These are phyloP conservation scores for Alexandromys fortis DNA, from an alignment of 2,113 vertebrate genomes.

Conservation along the genomic window DNA sequence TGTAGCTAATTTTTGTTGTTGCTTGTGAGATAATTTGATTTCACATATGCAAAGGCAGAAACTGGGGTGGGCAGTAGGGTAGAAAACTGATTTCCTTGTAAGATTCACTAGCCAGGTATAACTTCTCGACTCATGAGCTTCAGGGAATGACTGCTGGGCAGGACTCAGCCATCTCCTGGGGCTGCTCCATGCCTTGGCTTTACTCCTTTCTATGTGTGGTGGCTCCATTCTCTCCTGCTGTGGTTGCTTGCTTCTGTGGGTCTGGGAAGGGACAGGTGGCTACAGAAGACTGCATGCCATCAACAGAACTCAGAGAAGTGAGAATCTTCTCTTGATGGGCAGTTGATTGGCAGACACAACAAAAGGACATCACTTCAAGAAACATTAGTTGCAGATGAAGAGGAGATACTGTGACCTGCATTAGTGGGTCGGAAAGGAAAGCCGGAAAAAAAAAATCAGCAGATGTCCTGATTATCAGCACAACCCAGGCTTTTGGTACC, in stretches of 20 bases:
- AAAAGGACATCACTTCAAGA: not conserved
- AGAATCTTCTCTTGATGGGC: not conserved
- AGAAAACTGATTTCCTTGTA: not conserved
- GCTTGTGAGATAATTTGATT: not conserved
- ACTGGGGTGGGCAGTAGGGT: not conserved
- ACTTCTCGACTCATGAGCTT: not conserved
- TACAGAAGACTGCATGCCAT: not conserved
- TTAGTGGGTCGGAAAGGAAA: not conserved
- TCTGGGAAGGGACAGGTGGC: not conserved
- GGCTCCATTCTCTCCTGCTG: not conserved
- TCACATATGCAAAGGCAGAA: slow-evolving; percentile 6
- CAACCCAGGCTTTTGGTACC: not conserved
- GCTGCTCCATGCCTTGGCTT: not conserved
- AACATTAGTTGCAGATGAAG: not conserved
- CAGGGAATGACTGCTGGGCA: not conserved
- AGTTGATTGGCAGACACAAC: not conserved
- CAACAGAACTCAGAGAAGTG: not conserved
- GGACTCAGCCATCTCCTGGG: not conserved
- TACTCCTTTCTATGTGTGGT: not conserved
- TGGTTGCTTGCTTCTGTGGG: not conserved
- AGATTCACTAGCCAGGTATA: not conserved
- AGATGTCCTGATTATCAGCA: not conserved
- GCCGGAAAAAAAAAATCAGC: not conserved
- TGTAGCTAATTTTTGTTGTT: not conserved
- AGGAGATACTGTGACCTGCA: not conserved